Evolutionary conservation across 2,888 invertebrate genomes (phyloP).

Genomic region (Seira sanloemensis): DNA sequence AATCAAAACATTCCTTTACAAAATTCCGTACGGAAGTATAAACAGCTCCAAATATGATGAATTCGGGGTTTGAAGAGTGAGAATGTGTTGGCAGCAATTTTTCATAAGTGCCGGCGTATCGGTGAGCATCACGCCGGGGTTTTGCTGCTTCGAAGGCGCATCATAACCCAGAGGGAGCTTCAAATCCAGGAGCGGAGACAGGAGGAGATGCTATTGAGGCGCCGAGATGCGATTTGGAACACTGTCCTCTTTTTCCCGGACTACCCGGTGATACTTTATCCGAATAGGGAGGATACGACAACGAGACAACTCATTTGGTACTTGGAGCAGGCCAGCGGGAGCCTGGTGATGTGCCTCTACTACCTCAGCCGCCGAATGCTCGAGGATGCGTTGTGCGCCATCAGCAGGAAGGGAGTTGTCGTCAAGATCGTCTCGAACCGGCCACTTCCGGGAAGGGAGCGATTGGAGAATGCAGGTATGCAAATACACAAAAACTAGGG

Average conservation of each 20-base stretch:
- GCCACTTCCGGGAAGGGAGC: not conserved
- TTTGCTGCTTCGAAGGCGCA: too few relatives aligned
- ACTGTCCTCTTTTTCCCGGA: constrained; percentile 61
- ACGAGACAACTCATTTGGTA: constrained; percentile 58
- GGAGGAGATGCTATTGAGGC: too few relatives aligned
- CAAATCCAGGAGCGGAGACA: too few relatives aligned
- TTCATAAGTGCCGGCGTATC: too few relatives aligned
- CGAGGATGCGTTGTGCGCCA: not conserved
- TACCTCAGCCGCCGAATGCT: constrained; percentile 30
- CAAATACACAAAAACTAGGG: not conserved
- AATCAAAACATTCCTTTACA: too few relatives aligned
- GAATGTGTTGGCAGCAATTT: too few relatives aligned
- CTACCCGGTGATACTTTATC: constrained; percentile 18
- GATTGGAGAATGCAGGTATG: not conserved
- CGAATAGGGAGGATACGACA: constrained; percentile 24
- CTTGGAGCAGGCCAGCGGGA: constrained; percentile 39
- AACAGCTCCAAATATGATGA: too few relatives aligned
- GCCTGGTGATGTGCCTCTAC: constrained; percentile 44
- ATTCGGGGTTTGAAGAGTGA: too few relatives aligned
- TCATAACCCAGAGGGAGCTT: too few relatives aligned
- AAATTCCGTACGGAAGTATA: too few relatives aligned
- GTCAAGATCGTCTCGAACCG: constrained; percentile 29
- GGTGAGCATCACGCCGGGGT: too few relatives aligned
- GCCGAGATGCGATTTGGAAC: too few relatives aligned
- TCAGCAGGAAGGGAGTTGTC: constrained; percentile 8